Evolutionary conservation across 2,888 invertebrate genomes (phyloP), one percentile per base, ranked within the genome.

Genomic region (Rugalucina vietnamica): DNA sequence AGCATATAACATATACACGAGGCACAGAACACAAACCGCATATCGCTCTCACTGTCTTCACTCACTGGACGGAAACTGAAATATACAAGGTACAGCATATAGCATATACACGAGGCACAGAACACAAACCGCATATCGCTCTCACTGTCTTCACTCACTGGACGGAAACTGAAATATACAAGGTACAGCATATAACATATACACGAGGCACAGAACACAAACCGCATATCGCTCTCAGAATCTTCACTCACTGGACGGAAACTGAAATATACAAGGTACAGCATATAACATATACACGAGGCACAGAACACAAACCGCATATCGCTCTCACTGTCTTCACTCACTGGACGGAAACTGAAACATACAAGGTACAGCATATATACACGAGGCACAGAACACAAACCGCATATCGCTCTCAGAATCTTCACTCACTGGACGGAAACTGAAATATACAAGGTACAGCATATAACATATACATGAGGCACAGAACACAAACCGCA

Each of bases 281-380:
- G 96, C 92, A 99, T 98, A 91, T 97, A 97, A 93, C 97, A 98
- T 93, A 99, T 97, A 91, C 97, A 97, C 0, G 98, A 97, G 0
- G 99, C 99, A 95, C 99, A 99, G 95, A 98, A 99, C 1, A 99
- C 97, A 95, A 99, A 99, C 50, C 99, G 96, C 98, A 99, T 98
- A 94, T 99, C 99, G 90, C 97, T 92, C 86, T 95, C 95, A 91
- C 97, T 97, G 29, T 98, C 98, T 21, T 97, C 97, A 36, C 97
- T 96, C 18, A 97, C 97, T 1, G 98, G 97, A 69, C 97, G 96
- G 94, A 98, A 98, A 95, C 98, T 98, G 91, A 50, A 93, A 82
- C 50, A 18, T 18, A 14, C 50, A 49, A 18, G 14, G 50, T 49
- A 49, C 14, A 49, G 14, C 50, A 93, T 97, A 98, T 93, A 99